phyloP scores from a whole-genome alignment of 1,140 invertebrate species.

The Drosophila funebris region DNA sequence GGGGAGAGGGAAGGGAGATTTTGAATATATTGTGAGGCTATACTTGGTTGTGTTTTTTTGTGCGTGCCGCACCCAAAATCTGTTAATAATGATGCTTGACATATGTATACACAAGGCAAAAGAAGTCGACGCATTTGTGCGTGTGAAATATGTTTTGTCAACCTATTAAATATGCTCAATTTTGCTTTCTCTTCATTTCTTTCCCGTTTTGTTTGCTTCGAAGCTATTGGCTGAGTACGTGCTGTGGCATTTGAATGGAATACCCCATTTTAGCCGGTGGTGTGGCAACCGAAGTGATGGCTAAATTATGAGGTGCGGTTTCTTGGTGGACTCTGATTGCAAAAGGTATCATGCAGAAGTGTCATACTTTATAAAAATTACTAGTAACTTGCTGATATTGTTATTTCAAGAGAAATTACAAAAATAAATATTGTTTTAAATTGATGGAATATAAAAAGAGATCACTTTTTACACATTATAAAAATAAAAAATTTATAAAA shows the following conservation, averaged over 20 bases:
- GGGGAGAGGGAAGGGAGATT: neutral
- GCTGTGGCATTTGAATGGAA: constrained; percentile 55
- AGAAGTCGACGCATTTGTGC: constrained; percentile 64
- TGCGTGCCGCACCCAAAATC: constrained; percentile 74
- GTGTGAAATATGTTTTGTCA: constrained; percentile 81
- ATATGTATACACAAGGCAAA: constrained; percentile 47
- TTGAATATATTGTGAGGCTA: neutral
- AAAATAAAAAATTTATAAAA: too few relatives aligned
- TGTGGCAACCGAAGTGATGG: too few relatives aligned
- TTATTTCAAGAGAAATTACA: too few relatives aligned
- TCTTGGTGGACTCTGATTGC: too few relatives aligned
- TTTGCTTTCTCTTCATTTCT: constrained; percentile 26
- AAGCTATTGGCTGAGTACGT: constrained; percentile 45
- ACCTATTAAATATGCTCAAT: constrained; percentile 80
- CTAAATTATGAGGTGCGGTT: too few relatives aligned
- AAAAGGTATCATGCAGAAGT: too few relatives aligned
- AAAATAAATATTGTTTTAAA: too few relatives aligned
- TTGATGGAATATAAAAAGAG: too few relatives aligned
- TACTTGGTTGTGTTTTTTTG: constrained; percentile 23
- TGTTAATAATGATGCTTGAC: constrained; percentile 79
- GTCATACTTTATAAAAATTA: too few relatives aligned
- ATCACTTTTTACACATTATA: too few relatives aligned
- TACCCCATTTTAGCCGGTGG: neutral
- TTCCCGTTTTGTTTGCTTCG: constrained; percentile 20
- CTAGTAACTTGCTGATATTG: too few relatives aligned